These are phyloP conservation scores for Glyptemys insculpta DNA, from an alignment of 2,797 vertebrate species.

Conservation along the genomic window DNA sequence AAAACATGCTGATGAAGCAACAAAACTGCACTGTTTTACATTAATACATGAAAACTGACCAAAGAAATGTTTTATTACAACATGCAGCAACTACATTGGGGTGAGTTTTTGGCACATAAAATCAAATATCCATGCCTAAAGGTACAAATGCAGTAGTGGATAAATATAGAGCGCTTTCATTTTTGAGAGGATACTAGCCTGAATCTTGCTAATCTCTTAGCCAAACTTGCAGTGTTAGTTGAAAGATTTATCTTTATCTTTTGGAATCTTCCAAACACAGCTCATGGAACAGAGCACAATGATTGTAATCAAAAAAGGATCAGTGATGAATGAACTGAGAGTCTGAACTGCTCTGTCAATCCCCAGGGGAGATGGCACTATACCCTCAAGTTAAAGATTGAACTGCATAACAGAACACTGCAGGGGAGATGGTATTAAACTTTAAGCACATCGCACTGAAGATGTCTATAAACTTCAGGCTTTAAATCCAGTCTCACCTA, in stretches of 20 bases:
- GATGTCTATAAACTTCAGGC: constrained; percentile 9
- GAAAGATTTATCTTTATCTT: constrained; percentile 50
- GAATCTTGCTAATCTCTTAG: neutral
- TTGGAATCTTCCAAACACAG: neutral
- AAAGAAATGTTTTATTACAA: neutral
- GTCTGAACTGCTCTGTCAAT: neutral
- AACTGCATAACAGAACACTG: constrained; percentile 36
- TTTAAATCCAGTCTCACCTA: neutral
- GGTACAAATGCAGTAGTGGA: neutral
- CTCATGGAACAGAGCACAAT: neutral
- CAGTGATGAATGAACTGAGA: constrained; percentile 1
- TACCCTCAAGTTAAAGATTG: neutral
- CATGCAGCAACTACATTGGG: neutral
- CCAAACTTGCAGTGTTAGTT: neutral
- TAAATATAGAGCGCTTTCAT: neutral
- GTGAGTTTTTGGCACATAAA: neutral
- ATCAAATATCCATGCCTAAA: neutral
- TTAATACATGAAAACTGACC: neutral
- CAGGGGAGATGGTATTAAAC: constrained; percentile 27
- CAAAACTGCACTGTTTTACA: neutral
- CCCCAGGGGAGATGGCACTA: neutral
- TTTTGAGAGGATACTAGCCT: neutral
- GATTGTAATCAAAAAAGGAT: constrained; percentile 41
- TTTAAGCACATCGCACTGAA: constrained; percentile 4
- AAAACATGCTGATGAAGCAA: neutral